These are phyloP conservation scores for Diploscapter pachys DNA, from an alignment of 1,140 invertebrate genomes.

Conservation along the genomic window DNA sequence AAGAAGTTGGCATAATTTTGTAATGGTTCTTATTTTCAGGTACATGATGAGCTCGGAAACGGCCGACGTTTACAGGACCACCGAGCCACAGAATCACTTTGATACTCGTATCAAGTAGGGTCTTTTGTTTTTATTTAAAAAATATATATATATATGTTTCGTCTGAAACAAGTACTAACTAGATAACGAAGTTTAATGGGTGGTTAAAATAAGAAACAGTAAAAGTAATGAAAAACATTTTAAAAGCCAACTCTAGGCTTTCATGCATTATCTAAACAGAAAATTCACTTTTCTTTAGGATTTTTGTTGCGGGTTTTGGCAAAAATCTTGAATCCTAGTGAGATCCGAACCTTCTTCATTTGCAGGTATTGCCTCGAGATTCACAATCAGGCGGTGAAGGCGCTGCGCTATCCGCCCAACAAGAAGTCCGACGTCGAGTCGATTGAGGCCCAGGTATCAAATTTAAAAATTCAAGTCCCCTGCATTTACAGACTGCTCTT, in stretches of 20 bases:
- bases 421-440: slow-evolving; percentile 68
- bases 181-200: too few relatives aligned
- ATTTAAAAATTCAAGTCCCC: background rate
- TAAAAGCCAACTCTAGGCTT: background rate
- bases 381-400: slow-evolving; percentile 94
- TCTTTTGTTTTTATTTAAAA: background rate
- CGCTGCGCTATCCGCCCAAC: slow-evolving; percentile 98
- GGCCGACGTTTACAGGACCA: slow-evolving; percentile 87
- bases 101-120: slow-evolving; percentile 87
- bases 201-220: too few relatives aligned
- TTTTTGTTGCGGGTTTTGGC: slow-evolving; percentile 2
- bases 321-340: background rate
- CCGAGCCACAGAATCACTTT: slow-evolving; percentile 91
- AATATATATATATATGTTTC: background rate
- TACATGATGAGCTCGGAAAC: slow-evolving; percentile 85
- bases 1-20: too few relatives aligned
- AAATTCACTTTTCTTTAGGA: background rate
- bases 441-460: slow-evolving; percentile 34
- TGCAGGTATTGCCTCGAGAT: slow-evolving; percentile 79
- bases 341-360: background rate
- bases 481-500: too few relatives aligned
- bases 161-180: background rate
- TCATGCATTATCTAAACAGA: background rate
- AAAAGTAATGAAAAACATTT: too few relatives aligned
- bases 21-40: too few relatives aligned